These are phyloP conservation scores for Eupithecia inturbata DNA, from an alignment of 2,888 invertebrate species.

Conservation along the genomic window DNA sequence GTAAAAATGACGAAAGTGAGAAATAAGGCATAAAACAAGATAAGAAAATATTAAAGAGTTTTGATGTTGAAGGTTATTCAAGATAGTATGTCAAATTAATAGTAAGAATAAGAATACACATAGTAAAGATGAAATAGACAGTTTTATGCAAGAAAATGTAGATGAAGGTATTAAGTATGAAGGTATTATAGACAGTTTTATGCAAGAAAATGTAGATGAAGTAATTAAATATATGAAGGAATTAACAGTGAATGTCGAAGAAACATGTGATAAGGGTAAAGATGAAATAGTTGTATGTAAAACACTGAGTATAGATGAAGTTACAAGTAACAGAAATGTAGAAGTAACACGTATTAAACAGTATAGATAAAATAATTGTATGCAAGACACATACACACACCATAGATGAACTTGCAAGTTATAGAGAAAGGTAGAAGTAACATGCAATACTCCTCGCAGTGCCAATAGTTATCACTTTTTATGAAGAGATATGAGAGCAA, in stretches of 20 bases:
- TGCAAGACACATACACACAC: not conserved
- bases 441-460: not conserved
- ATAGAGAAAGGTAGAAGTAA: not conserved
- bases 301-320: not conserved
- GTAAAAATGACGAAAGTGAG: not conserved
- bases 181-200: not conserved
- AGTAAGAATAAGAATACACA: not conserved
- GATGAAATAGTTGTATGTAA: not conserved
- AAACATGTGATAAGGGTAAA: not conserved
- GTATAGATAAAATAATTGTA: not conserved
- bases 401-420: not conserved
- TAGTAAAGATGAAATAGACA: not conserved
- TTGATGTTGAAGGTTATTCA: not conserved
- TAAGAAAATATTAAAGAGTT: not conserved
- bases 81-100: too few relatives aligned
- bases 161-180: not conserved
- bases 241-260: not conserved
- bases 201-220: not conserved
- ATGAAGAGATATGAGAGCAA: not conserved
- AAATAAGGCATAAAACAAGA: not conserved
- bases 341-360: not conserved
- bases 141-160: conserved; percentile 2
- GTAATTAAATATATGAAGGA: too few relatives aligned
- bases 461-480: not conserved
- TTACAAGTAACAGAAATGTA: not conserved